A percentile compares a stretch with the other conserved stretches of the same genome.
phyloP scores from a whole-genome alignment of 1,140 invertebrate species.

The Ceratitis capitata region DNA sequence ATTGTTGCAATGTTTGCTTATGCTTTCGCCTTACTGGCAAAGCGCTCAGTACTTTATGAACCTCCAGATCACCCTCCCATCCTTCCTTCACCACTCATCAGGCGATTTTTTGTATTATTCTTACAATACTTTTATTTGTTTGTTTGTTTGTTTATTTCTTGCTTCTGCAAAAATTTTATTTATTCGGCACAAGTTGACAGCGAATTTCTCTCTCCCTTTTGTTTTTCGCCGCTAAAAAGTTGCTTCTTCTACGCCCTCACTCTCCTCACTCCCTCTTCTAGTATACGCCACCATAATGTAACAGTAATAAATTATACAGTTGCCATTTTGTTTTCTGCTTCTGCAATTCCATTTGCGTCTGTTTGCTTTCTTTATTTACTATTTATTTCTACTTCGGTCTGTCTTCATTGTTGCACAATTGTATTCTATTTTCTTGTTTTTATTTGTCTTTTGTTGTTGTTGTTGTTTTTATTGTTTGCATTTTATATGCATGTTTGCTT shows the following conservation, averaged over 20 bases:
- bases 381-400: not conserved
- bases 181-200: slow-evolving; percentile 21
- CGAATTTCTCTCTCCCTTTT: too few relatives aligned
- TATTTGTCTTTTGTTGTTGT: not conserved
- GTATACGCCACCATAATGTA: not conserved
- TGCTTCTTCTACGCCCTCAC: not conserved
- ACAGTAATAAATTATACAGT: slow-evolving; percentile 41
- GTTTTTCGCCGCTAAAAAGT: too few relatives aligned
- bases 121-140: too few relatives aligned
- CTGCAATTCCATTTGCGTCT: slow-evolving; percentile 20
- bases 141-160: too few relatives aligned
- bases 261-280: not conserved
- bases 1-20: not conserved
- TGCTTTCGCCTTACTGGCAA: not conserved
- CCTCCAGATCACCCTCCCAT: too few relatives aligned
- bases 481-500: not conserved
- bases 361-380: not conserved
- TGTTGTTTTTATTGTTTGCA: not conserved
- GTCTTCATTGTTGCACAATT: not conserved
- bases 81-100: too few relatives aligned
- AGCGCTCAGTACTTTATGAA: too few relatives aligned
- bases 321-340: slow-evolving; percentile 39
- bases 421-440: not conserved
- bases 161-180: not conserved
- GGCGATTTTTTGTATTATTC: too few relatives aligned